Percentiles rank a stretch among this genome's conserved stretches.
Conservation (phyloP, 2,797 vertebrate species). For the Pseudochirops cupreus region DNA sequence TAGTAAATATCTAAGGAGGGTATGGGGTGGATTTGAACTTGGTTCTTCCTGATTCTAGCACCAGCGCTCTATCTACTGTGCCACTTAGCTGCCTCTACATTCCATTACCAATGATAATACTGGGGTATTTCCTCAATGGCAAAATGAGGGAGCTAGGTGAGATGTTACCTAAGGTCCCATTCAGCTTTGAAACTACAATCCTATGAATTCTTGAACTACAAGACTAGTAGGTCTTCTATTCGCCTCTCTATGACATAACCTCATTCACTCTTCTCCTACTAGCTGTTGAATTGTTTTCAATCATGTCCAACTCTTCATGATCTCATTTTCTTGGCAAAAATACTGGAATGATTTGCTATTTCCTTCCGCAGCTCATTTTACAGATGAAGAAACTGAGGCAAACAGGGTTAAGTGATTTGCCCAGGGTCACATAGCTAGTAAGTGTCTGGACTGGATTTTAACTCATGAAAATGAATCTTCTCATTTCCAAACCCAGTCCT, state of each 20-base stretch:
- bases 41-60: background rate
- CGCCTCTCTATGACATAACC: background rate
- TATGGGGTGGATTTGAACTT: background rate
- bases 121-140: background rate
- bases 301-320: background rate
- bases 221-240: background rate
- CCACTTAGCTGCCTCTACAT: background rate
- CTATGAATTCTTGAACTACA: background rate
- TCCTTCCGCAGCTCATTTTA: background rate
- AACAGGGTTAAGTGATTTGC: background rate
- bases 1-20: background rate
- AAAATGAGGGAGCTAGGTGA: background rate
- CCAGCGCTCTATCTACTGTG: background rate
- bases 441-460: background rate
- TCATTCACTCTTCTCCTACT: background rate
- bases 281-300: background rate
- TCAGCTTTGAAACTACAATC: background rate
- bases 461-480: background rate
- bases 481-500: background rate
- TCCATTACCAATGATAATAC: background rate
- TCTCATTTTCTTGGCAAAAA: background rate
- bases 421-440: no score
- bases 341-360: background rate
- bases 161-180: background rate
- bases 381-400: background rate